phyloP scores from a whole-genome alignment of 2,797 vertebrate genomes.

The Emydoidea blandingii region DNA sequence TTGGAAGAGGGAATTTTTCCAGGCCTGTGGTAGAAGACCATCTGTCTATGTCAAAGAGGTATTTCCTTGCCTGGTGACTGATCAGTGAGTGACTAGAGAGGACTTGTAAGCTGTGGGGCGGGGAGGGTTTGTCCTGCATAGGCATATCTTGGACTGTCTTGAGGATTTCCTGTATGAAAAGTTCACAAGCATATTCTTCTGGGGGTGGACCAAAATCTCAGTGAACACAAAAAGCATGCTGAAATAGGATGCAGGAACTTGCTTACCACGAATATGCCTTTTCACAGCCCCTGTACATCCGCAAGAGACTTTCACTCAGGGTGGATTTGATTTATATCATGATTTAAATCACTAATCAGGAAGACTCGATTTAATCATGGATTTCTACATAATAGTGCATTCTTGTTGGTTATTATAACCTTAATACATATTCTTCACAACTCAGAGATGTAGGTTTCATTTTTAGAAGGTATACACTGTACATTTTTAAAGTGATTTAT shows the following conservation, averaged over 20 bases:
- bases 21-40: background rate
- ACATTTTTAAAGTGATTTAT: no score
- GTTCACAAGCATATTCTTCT: background rate
- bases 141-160: background rate
- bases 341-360: no score
- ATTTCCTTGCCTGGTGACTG: no score
- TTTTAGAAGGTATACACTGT: no score
- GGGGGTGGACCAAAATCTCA: background rate
- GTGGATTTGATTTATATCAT: background rate
- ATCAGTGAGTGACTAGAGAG: background rate
- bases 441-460: no score
- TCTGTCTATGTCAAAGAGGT: background rate
- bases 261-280: background rate
- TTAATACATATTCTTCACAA: no score
- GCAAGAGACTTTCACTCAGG: background rate
- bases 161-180: background rate
- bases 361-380: no score
- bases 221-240: background rate
- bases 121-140: background rate
- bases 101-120: background rate
- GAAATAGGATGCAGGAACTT: background rate
- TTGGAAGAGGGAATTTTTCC: background rate
- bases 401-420: no score
- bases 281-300: no score
- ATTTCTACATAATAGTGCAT: no score